Percentiles rank a stretch among this genome's conserved stretches.
These are phyloP conservation scores for Enteromius argenteus DNA, from an alignment of 2,797 vertebrate species.

Conservation along the genomic window DNA sequence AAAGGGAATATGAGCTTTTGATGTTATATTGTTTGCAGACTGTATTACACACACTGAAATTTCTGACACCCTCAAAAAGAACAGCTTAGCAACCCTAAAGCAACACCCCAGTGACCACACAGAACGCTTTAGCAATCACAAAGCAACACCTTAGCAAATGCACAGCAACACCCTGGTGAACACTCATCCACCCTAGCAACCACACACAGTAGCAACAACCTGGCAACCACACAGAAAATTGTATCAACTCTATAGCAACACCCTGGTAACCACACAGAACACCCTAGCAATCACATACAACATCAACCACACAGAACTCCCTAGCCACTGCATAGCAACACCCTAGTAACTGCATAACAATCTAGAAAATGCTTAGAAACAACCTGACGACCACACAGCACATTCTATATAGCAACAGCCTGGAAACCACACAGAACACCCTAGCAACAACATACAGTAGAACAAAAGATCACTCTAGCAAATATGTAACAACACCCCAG, in stretches of 20 bases:
- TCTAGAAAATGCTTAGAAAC: too few species aligned
- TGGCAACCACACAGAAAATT: not conserved
- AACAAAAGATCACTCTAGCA: too few species aligned
- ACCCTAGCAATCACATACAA: not conserved
- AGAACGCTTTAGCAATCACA: not conserved
- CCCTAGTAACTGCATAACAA: too few species aligned
- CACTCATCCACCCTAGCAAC: not conserved
- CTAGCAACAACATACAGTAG: too few species aligned
- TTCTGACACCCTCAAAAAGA: not conserved
- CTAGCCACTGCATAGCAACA: too few species aligned
- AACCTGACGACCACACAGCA: too few species aligned
- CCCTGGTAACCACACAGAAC: not conserved
- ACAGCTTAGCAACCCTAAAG: not conserved
- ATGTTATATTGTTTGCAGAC: conserved; percentile 2
- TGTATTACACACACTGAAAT: not conserved
- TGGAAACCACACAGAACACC: too few species aligned
- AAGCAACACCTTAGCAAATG: not conserved
- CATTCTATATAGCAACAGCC: too few species aligned
- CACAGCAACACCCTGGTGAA: not conserved
- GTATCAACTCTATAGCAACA: accelerated
- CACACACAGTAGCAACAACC: not conserved
- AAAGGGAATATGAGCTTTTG: not conserved
- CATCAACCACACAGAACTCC: not conserved
- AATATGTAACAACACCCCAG: too few species aligned
- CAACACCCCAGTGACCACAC: not conserved